Evolutionary conservation across 2,797 vertebrate species (phyloP).

Genomic region (Prunella strophiata): DNA sequence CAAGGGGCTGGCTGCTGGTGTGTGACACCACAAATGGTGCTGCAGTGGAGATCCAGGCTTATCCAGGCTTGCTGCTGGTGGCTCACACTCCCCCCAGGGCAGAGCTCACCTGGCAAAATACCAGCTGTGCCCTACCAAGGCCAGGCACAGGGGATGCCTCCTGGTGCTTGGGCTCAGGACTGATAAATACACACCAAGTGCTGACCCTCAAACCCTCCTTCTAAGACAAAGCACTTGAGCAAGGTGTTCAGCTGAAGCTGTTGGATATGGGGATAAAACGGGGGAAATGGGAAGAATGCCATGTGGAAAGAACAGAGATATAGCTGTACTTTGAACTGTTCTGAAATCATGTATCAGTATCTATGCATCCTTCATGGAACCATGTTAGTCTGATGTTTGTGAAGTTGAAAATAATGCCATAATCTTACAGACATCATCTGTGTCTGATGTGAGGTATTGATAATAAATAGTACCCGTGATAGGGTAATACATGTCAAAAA

Average conservation of each 20-base stretch:
- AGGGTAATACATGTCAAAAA: not conserved
- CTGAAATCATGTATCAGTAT: not conserved
- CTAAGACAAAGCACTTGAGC: not conserved
- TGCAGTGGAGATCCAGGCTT: not conserved
- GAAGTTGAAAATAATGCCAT: not conserved
- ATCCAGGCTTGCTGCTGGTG: accelerated
- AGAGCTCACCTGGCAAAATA: not conserved
- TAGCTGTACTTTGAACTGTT: not conserved
- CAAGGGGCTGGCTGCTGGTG: not conserved
- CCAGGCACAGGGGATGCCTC: not conserved
- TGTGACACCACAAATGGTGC: not conserved
- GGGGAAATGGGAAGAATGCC: not conserved
- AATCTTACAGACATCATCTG: not conserved
- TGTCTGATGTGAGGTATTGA: not conserved
- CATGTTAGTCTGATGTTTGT: not conserved
- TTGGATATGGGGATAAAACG: not conserved
- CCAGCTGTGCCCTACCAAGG: accelerated
- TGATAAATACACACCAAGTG: not conserved
- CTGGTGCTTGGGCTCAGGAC: not conserved
- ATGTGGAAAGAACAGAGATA: not conserved
- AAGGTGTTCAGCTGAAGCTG: not conserved
- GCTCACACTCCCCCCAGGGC: not conserved
- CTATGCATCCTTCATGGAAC: not conserved
- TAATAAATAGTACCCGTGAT: not conserved
- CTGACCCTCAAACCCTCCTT: not conserved